These are phyloP conservation scores for Sepioteuthis lessoniana DNA, from an alignment of 2,888 invertebrate species.

Conservation along the genomic window DNA sequence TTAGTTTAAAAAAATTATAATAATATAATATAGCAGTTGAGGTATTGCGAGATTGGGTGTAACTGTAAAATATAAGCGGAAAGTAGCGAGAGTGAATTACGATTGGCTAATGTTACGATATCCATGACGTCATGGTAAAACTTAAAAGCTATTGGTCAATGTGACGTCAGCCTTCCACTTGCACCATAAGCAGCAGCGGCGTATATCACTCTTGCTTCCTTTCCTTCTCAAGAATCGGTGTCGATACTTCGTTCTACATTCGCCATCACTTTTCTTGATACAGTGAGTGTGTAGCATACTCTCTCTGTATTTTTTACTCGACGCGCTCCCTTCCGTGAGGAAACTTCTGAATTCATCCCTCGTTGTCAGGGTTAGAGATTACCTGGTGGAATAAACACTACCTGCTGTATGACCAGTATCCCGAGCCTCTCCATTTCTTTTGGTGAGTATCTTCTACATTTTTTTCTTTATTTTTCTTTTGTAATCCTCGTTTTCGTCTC, in stretches of 20 bases:
- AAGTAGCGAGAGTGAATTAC: neutral
- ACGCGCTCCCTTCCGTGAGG: neutral
- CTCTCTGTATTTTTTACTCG: neutral
- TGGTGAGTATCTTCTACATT: neutral
- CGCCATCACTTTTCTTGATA: neutral
- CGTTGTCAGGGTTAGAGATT: slow-evolving; percentile 43
- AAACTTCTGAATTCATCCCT: slow-evolving; percentile 36
- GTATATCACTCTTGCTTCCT: neutral
- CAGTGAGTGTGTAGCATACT: slow-evolving; percentile 18
- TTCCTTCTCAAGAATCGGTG: too few relatives aligned
- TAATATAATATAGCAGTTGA: neutral
- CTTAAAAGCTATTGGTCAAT: neutral
- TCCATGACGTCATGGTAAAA: neutral
- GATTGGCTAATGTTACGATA: neutral
- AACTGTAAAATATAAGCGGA: neutral
- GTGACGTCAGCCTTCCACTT: slow-evolving; percentile 11
- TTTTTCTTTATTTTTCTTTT: too few relatives aligned
- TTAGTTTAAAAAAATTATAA: too few relatives aligned
- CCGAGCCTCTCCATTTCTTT: slow-evolving; percentile 46
- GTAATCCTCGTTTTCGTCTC: neutral
- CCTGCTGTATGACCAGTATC: slow-evolving; percentile 45
- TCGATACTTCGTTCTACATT: neutral
- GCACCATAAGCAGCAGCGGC: neutral
- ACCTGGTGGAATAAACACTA: slow-evolving; percentile 46
- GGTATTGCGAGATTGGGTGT: neutral